Base-by-base conservation (phyloP, 2,888 invertebrate genomes). In the Nemoura dubitans region DNA sequence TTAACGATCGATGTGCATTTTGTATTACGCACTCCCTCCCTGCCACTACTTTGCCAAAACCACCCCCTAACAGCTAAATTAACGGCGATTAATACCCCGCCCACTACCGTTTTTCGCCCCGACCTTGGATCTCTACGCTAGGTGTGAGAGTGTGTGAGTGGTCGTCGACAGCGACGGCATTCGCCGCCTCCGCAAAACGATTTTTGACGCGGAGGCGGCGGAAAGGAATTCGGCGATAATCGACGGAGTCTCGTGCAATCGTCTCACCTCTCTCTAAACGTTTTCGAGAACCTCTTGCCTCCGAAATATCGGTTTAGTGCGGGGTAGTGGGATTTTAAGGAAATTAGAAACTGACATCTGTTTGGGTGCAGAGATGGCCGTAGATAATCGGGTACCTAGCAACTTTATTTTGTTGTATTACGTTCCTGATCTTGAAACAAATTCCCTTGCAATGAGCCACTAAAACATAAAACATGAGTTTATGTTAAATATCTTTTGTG, bases 111-210 rank as follows among this genome's bases (percentile, higher is more conserved):
- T 80, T 76, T 86, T 76, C 76, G 16, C 16, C 76, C 26, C 83
- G 36, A 25, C 7, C 29, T 30, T 3, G 42, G 27, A 84, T 3
- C 84, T 36, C 36, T 36, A 10, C 36, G 36, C 10, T 59, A 16
- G 84, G 87, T 88, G 88, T 87, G 88, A 87, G 88, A 88, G 88
- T 88, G 88, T 85, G 88, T 87, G 88, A 86, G 87, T 85, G 88
- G 86, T 83, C 77, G 83, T 86, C 87, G 87, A 87, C 87, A 86
- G 43, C 83, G 36, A 77, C 30, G 26, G 16, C 81, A 28, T 7
- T 21, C 83, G 76, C 28, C 28, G 82, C 83, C 59, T 27, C 29
- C 29, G 76, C 59, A 81, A 28, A 27, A 6, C 42, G 36, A 30
- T 84, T 84, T 84, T 84, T 84, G 84, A 84, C 3, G 84, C 84